These are phyloP conservation scores for Agonopterix arenella DNA, from an alignment of 2,888 invertebrate genomes.

Conservation along the genomic window DNA sequence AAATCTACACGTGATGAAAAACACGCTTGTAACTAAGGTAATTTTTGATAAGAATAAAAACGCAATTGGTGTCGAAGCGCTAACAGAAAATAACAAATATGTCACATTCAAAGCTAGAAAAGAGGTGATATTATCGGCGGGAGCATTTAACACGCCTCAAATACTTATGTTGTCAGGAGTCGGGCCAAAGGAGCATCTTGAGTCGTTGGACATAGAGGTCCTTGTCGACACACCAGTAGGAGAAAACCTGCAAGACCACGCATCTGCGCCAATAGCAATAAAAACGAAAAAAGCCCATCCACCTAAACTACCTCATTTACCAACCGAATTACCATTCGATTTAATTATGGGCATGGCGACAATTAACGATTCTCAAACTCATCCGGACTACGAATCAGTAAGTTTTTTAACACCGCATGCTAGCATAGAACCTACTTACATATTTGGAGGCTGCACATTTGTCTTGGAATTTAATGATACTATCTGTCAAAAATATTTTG, in stretches of 20 bases:
- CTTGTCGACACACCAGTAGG: constrained; percentile 53
- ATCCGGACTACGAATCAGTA: constrained; percentile 51
- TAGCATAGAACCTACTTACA: background rate
- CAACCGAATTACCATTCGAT: constrained; percentile 9
- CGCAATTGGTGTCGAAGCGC: constrained; percentile 34
- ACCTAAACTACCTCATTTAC: constrained; percentile 17
- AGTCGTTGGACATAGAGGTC: constrained; percentile 38
- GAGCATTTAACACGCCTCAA: constrained; percentile 52
- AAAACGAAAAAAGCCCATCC: constrained; percentile 39
- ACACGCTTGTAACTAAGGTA: constrained; percentile 33
- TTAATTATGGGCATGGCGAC: constrained; percentile 31
- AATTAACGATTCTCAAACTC: constrained; percentile 28
- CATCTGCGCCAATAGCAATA: constrained; percentile 54
- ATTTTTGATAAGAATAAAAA: constrained; percentile 22
- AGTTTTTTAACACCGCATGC: constrained; percentile 23
- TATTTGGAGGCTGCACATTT: constrained; percentile 29
- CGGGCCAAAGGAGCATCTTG: constrained; percentile 45
- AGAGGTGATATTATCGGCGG: constrained; percentile 57
- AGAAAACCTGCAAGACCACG: constrained; percentile 64
- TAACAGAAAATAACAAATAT: constrained; percentile 8
- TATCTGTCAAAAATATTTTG: constrained; percentile 32
- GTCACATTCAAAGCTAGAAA: constrained; percentile 39
- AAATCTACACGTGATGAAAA: constrained; percentile 40
- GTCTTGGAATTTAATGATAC: constrained; percentile 43
- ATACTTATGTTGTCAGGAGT: constrained; percentile 59